Evolutionary conservation across 2,113 vertebrate species (phyloP).

Genomic region (Ochotona curzoniae): DNA sequence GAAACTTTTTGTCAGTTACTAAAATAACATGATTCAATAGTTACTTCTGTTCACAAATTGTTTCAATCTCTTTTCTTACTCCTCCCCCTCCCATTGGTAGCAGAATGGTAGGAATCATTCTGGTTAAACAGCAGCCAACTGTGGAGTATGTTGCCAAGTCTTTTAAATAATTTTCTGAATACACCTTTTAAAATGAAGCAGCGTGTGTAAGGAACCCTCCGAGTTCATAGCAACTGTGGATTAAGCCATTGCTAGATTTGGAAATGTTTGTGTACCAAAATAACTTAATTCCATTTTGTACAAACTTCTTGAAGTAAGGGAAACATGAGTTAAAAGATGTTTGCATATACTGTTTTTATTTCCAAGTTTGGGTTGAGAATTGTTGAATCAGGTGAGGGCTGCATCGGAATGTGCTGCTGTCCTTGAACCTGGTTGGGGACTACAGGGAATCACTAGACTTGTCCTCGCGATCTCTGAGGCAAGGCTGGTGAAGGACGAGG

Average conservation of each 20-base stretch:
- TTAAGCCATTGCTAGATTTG: too few species aligned
- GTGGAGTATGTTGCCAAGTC: not conserved
- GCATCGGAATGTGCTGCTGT: not conserved
- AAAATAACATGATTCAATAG: not conserved
- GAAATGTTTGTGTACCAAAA: too few species aligned
- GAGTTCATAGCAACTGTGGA: too few species aligned
- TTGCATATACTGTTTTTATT: constrained; percentile 1
- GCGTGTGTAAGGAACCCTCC: not conserved
- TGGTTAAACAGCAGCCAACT: not conserved
- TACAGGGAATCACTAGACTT: not conserved
- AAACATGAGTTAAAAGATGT: not conserved
- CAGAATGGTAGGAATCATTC: not conserved
- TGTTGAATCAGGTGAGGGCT: not conserved
- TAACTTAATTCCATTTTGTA: too few species aligned
- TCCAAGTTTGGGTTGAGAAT: not conserved
- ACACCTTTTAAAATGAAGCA: not conserved
- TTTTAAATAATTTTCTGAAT: not conserved
- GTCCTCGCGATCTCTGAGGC: not conserved
- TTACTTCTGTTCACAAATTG: not conserved
- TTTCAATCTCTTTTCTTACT: not conserved
- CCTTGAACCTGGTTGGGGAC: not conserved
- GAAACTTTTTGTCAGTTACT: not conserved
- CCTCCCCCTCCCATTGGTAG: not conserved
- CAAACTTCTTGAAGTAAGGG: not conserved
- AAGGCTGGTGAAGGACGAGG: not conserved